Percentiles rank a stretch among this genome's conserved stretches.
Evolutionary conservation across 2,888 invertebrate species (phyloP).

Genomic region (Alcis repandata): DNA sequence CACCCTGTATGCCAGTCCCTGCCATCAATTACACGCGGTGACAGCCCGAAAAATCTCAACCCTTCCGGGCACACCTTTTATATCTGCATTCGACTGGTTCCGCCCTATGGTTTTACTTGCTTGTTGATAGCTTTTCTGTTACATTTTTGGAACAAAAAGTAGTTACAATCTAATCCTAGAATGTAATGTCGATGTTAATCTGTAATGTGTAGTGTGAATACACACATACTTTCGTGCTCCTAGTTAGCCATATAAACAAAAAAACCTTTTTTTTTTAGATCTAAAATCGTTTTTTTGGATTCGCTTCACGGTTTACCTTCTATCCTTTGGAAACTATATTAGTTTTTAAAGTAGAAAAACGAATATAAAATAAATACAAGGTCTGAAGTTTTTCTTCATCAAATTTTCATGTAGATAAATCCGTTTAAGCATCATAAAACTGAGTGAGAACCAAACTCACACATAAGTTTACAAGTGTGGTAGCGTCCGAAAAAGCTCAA

Average conservation of each 20-base stretch:
- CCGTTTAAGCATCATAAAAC: not conserved
- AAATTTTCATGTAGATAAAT: not conserved
- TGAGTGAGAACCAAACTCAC: not conserved
- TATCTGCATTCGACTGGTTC: not conserved
- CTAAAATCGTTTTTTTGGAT: too few species aligned
- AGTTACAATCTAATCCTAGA: too few species aligned
- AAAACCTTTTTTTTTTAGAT: too few species aligned
- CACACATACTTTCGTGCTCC: too few species aligned
- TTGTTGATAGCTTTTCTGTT: not conserved
- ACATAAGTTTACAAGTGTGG: not conserved
- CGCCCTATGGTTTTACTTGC: not conserved
- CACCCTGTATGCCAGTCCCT: slow-evolving; percentile 9
- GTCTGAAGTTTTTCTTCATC: too few species aligned
- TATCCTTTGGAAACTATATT: too few species aligned
- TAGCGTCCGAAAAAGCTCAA: not conserved
- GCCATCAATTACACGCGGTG: slow-evolving; percentile 47
- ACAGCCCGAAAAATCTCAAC: slow-evolving; percentile 44
- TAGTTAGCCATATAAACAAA: too few species aligned
- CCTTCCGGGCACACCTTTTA: slow-evolving; percentile 39
- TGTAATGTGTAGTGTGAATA: too few species aligned
- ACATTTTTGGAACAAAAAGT: not conserved
- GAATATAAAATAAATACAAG: too few species aligned
- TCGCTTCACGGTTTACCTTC: too few species aligned
- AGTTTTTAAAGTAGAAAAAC: too few species aligned
- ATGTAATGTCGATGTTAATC: too few species aligned